phyloP scores from a whole-genome alignment of 2,113 vertebrate species.

The Perognathus longimembris region DNA sequence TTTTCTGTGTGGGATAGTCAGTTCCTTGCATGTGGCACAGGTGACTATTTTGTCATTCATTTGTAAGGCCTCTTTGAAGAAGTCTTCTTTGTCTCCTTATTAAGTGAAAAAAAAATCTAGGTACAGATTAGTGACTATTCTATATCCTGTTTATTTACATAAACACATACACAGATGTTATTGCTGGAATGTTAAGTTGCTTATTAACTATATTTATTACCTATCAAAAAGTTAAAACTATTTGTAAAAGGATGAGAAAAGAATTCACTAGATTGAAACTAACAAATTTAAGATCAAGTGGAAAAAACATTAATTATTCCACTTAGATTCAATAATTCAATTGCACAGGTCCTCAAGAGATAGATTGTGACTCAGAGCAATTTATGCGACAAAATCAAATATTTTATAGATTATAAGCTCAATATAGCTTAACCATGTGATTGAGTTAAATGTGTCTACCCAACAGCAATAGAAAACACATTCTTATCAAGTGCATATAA shows the following conservation, averaged over 20 bases:
- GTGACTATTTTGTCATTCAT: not conserved
- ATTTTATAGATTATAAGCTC: slow-evolving; percentile 11
- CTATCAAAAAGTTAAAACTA: slow-evolving; percentile 34
- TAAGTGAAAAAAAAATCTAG: not conserved
- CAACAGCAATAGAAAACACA: not conserved
- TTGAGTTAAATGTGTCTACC: not conserved
- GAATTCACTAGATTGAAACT: slow-evolving; percentile 20
- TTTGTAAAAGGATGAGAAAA: slow-evolving; percentile 21
- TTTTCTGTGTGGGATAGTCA: not conserved
- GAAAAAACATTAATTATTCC: slow-evolving; percentile 56
- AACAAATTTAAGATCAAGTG: slow-evolving; percentile 19
- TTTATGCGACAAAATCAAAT: slow-evolving; percentile 19
- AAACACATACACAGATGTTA: not conserved
- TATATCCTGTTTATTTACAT: slow-evolving; percentile 14
- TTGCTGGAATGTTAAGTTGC: not conserved
- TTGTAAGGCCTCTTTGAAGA: not conserved
- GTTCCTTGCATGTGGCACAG: not conserved
- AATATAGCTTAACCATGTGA: not conserved
- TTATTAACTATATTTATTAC: not conserved
- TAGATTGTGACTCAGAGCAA: not conserved
- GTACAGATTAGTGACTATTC: not conserved
- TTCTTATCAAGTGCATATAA: not conserved
- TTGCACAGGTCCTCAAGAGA: not conserved
- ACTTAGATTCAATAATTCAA: slow-evolving; percentile 56
- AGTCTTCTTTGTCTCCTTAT: not conserved